phyloP scores from a whole-genome alignment of 2,888 invertebrate species.

The Brenthis hecate region DNA sequence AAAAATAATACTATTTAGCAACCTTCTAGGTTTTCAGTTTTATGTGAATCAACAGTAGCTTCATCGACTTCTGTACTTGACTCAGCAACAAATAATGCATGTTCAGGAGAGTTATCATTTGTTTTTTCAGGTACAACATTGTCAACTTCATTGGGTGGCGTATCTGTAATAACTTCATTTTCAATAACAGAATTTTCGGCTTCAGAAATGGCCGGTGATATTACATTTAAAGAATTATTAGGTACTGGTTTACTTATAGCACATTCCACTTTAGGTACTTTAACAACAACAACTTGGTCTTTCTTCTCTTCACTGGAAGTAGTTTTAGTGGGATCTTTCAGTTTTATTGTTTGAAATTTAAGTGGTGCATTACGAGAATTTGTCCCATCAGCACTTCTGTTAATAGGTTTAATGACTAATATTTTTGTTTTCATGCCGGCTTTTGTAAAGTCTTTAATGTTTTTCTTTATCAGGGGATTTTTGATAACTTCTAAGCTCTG shows the following conservation, averaged over 20 bases:
- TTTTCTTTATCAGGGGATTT: constrained; percentile 72
- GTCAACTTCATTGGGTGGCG: constrained; percentile 16
- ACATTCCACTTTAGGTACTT: constrained; percentile 70
- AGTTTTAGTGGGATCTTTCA: constrained; percentile 77
- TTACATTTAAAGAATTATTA: constrained; percentile 63
- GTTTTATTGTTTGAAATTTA: constrained; percentile 85
- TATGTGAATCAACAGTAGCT: constrained; percentile 11
- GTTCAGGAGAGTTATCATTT: constrained; percentile 6
- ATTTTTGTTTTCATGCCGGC: constrained; percentile 77
- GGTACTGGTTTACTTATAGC: constrained; percentile 46
- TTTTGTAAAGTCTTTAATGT: constrained; percentile 69
- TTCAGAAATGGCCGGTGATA: constrained; percentile 84
- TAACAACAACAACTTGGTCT: constrained; percentile 70
- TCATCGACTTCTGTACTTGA: constrained; percentile 8
- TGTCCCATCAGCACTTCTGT: constrained; percentile 63
- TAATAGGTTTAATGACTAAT: constrained; percentile 73
- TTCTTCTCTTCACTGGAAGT: constrained; percentile 55
- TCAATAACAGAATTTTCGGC: constrained; percentile 16
- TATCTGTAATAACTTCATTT: constrained; percentile 14
- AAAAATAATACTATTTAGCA: constrained; percentile 32
- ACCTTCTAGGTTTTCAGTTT: constrained; percentile 20
- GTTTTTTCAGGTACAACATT: constrained; percentile 13
- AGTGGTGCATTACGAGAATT: constrained; percentile 55
- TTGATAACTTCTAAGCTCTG: constrained; percentile 71
- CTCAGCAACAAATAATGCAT: constrained; percentile 1